Evolutionary conservation across 1,140 invertebrate genomes (phyloP), one percentile per base, ranked within the genome.

Genomic region (Bombus fervidus): DNA sequence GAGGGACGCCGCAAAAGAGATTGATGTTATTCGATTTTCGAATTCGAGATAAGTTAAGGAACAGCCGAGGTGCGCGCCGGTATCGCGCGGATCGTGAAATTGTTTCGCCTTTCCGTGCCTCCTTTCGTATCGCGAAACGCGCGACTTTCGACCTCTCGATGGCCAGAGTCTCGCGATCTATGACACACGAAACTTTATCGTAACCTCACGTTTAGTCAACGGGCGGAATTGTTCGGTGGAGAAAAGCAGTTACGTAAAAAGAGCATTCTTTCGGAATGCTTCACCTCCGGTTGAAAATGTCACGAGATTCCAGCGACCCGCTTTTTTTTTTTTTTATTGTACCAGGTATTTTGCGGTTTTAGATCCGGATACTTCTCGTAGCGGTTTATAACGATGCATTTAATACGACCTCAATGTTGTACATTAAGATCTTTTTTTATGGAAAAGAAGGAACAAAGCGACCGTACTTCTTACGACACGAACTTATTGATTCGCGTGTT

Each of bases 11-110:
- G 85, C 87, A 89, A 88, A 89, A 82, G 88, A 89, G 88, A 89
- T 89, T 89, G 88, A 89, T 89, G 88, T 89, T 89, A 89, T 89
- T 89, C 88, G 88, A 89, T 89, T 89, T 88, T 89, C 81, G 85
- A 87, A 89, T 89, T 89, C 85, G 87, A 89, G 88, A 86, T 89
- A 89, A 89, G 84, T 89, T 89, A 86, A 86, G 81, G 68, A 53
- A 79, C 47, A 84, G 59, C 53, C 71, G 74, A 8, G 84, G 77
- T 79, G 68, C 64, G 59, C 74, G 57, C 28, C 59, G 39, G 75
- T 68, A 68, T 47, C 66, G 71, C 43, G 69, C 71, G 81, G 68
- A 79, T 79, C 88, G 78, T 69, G 75, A 28, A 86, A 86, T 77
- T 87, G 84, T 89, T 83, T 81, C 66, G 75, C 81, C 81, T 37